These are phyloP conservation scores for Pyralis farinalis DNA, from an alignment of 2,888 invertebrate species.

Conservation along the genomic window DNA sequence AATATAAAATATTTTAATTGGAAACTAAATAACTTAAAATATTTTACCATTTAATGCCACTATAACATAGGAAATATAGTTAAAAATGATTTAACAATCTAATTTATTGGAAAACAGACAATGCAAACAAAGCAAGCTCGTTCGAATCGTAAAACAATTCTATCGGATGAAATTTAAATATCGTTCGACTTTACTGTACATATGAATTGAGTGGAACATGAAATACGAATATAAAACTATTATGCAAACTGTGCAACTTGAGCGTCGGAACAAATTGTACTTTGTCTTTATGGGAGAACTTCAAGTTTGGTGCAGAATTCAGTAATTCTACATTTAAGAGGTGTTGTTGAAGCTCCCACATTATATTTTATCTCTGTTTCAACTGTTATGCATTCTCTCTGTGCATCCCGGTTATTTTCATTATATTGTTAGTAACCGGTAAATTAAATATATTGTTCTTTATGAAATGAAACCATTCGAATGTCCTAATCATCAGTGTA, in stretches of 20 bases:
- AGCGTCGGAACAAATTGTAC: constrained; percentile 46
- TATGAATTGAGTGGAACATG: constrained; percentile 45
- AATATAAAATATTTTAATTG: too few relatives aligned
- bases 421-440: too few relatives aligned
- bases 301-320: constrained; percentile 38
- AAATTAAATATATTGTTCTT: too few relatives aligned
- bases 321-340: constrained; percentile 23
- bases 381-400: background rate
- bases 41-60: too few relatives aligned
- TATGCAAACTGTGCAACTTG: constrained; percentile 58
- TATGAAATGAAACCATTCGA: too few relatives aligned
- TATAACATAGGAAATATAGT: too few relatives aligned
- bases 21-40: too few relatives aligned
- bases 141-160: constrained; percentile 36
- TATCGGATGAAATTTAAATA: constrained; percentile 41
- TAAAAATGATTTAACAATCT: background rate
- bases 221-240: constrained; percentile 67
- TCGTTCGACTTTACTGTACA: constrained; percentile 42
- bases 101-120: constrained; percentile 1
- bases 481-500: too few relatives aligned
- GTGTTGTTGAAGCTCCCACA: constrained; percentile 6
- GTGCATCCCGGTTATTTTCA: too few relatives aligned
- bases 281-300: constrained; percentile 52
- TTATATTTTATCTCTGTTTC: constrained; percentile 4
- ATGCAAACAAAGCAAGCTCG: constrained; percentile 10